Percentiles rank a stretch among this genome's conserved stretches.
Conservation (phyloP, 2,888 invertebrate species). For the Drosophila ezoana region DNA sequence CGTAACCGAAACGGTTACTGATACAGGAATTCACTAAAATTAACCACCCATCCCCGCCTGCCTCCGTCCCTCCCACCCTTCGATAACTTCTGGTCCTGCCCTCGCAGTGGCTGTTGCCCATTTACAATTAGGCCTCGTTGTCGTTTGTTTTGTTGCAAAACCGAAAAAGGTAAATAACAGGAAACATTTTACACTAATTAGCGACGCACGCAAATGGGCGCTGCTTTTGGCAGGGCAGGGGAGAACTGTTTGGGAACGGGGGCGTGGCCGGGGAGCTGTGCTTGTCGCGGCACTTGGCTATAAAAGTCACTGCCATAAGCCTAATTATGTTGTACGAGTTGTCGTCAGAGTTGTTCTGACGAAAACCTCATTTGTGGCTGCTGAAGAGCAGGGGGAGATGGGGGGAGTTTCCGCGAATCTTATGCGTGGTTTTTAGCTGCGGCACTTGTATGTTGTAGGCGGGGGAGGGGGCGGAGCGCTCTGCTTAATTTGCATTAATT, state of each 20-base stretch:
- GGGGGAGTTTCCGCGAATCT: conserved; percentile 33
- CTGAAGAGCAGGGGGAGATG: not conserved
- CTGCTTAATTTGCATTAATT: conserved; percentile 65
- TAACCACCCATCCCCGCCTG: not conserved
- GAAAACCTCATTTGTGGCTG: conserved; percentile 42
- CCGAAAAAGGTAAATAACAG: conserved; percentile 79
- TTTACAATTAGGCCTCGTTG: conserved; percentile 58
- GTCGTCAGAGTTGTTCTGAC: conserved; percentile 54
- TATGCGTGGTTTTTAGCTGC: conserved; percentile 38
- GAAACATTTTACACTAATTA: conserved; percentile 81
- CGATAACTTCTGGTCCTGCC: conserved; percentile 5
- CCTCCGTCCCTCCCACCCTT: not conserved
- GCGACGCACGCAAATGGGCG: conserved; percentile 76
- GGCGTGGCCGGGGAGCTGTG: not conserved
- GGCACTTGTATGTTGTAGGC: conserved; percentile 7
- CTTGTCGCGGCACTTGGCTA: conserved; percentile 51
- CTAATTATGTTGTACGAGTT: conserved; percentile 75
- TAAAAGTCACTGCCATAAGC: conserved; percentile 76
- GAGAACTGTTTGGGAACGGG: not conserved
- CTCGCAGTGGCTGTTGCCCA: conserved; percentile 45
- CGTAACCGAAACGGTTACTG: conserved; percentile 58
- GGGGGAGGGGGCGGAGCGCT: not conserved
- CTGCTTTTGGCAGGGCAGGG: conserved; percentile 16
- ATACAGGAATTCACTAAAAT: conserved; percentile 51
- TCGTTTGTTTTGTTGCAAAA: conserved; percentile 66